These are phyloP conservation scores for Forficula auricularia DNA, from an alignment of 1,140 invertebrate species.

Conservation along the genomic window DNA sequence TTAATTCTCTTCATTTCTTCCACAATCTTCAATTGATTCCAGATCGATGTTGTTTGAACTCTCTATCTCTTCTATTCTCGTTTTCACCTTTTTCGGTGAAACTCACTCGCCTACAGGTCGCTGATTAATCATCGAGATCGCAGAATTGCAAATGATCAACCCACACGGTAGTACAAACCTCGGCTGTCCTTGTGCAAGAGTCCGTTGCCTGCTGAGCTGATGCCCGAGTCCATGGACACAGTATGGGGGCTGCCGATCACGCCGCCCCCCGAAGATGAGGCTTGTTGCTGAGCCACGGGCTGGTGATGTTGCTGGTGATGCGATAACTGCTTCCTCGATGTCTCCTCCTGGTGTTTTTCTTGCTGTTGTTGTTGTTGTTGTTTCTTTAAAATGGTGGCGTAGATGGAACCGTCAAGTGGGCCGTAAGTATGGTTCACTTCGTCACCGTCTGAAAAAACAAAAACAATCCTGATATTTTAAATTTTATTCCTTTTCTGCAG, in stretches of 20 bases:
- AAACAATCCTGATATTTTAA: neutral
- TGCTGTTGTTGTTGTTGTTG: slow-evolving; percentile 20
- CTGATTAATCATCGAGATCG: too few relatives aligned
- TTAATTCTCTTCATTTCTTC: too few relatives aligned
- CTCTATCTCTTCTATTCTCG: too few relatives aligned
- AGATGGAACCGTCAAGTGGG: slow-evolving; percentile 72
- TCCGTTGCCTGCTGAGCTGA: slow-evolving; percentile 42
- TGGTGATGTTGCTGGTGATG: slow-evolving; percentile 8
- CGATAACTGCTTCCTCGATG: slow-evolving; percentile 23
- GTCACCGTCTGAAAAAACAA: slow-evolving; percentile 2
- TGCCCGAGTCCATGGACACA: slow-evolving; percentile 69
- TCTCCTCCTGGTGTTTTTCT: slow-evolving; percentile 30
- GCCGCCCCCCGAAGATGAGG: neutral
- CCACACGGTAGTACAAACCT: too few relatives aligned
- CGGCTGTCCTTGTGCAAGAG: neutral
- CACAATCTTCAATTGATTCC: too few relatives aligned
- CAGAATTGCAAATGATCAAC: too few relatives aligned
- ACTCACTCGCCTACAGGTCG: too few relatives aligned
- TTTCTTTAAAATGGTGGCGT: slow-evolving; percentile 57
- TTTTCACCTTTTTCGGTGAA: too few relatives aligned
- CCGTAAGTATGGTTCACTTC: slow-evolving; percentile 48
- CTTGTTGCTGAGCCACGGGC: slow-evolving; percentile 2
- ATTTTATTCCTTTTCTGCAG: neutral
- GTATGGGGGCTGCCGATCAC: slow-evolving; percentile 39
- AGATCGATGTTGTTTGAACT: too few relatives aligned